Evolutionary conservation across 2,888 invertebrate species (phyloP), one percentile per base, ranked within the genome.

Genomic region (Rutpela maculata): DNA sequence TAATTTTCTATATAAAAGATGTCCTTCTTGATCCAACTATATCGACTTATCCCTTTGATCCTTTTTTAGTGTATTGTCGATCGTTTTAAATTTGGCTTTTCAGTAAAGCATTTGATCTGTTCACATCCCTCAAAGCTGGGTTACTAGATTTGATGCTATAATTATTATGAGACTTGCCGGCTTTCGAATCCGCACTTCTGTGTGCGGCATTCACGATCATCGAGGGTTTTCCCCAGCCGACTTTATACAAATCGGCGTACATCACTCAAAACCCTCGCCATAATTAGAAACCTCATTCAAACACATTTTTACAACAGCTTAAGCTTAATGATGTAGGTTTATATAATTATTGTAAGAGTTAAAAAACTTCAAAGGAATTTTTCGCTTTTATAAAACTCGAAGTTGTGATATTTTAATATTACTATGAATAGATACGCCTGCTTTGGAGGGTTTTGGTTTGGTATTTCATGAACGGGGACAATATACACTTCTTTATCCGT

Each of bases 241-340:
- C 75, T 70, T 76, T 68, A 80, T 80, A 75, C 78, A 80, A 80
- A 77, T 80, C 80, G 80, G 80, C 70, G 71, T 66, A 77, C 76
- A 78, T 80, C 78, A 78, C 67, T 78, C 70, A 67, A 67, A 76
- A 74, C 78, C 78, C 80, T 80, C 71, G 77, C 79, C 76, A 78
- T 81, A 80, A 81, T 81, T 81, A 79, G 78, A 80, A 80, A 79
- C 77, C 80, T 67, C 71, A 78, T 73, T 80, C 80, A 79, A 77
- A 79, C 77, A 78, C 78, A 79, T 79, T 82, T 81, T 80, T 80
- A 76, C 78, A 80, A 81, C 79, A 80, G 78, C 80, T 80, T 74
- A 78, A 75, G 76, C 80, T 78, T 83, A 83, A 83, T 78, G 83
- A 83, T 78, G 83, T 83, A 76, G 77, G 75, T 78, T 80, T 81